Evolutionary conservation across 2,113 vertebrate genomes (phyloP).

Genomic region (Chaenocephalus aceratus): DNA sequence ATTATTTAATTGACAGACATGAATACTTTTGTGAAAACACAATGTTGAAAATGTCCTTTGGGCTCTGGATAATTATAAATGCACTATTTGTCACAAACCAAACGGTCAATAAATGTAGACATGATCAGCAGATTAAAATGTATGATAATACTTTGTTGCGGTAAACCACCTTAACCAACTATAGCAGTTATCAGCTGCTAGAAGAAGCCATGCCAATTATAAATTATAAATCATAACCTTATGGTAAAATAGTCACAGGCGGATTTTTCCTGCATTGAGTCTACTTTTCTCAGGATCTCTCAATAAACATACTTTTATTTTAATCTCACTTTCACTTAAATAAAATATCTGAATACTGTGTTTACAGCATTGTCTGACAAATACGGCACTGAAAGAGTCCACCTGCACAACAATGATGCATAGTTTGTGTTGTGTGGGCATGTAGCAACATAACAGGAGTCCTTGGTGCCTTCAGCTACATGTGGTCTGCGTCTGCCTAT

Average conservation of each 20-base stretch:
- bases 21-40: too few species aligned
- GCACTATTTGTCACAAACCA: not conserved
- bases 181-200: not conserved
- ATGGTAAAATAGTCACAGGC: not conserved
- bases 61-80: not conserved
- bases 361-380: not conserved
- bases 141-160: not conserved
- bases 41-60: not conserved
- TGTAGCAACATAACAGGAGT: slow-evolving; percentile 2
- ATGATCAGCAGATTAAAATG: not conserved
- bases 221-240: too few species aligned
- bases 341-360: not conserved
- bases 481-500: not conserved
- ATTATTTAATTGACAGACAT: too few species aligned
- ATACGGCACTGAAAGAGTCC: not conserved
- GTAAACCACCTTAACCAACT: not conserved
- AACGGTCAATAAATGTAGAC: not conserved
- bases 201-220: not conserved
- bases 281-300: not conserved
- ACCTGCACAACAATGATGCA: not conserved
- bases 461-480: not conserved
- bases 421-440: not conserved
- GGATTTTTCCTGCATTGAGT: not conserved
- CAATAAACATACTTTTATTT: not conserved
- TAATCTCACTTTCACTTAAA: not conserved